Evolutionary conservation across 2,113 vertebrate genomes (phyloP), one percentile per base, ranked within the genome.

Genomic region (Trichomycterus rosablanca): DNA sequence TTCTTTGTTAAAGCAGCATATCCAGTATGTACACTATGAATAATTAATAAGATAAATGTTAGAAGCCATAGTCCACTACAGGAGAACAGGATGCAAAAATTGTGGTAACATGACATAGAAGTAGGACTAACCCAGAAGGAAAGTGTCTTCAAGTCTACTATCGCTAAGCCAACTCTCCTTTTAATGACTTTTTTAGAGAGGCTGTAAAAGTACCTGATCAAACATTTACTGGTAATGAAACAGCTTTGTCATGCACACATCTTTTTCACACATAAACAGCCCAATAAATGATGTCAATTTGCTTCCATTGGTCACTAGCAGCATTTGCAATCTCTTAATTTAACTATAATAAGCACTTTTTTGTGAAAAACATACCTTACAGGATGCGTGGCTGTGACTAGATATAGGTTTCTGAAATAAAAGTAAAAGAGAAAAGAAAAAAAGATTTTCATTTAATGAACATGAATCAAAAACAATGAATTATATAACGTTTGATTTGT

Each of bases 371-470:
- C 70, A n/a, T 86, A 89, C 86, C 84, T 89, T 88, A 74, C 86
- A 89, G 35, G 87, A 80, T 58, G 86, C 75, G 66, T 86, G 85
- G 80, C 83, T 84, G 63, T 87, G 83, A 63, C 86, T 85, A 72
- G 83, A 72, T 77, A 72, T 63, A 67, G 84, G 76, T 83, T 78
- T 89, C 85, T 89, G 84, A 62, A 59, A 61, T 69, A 32, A 58
- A 71, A 66, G 67, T 52, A 80, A 80, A 76, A 61, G 15, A 40
- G 5, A 40, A 30, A 30, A 30, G 3, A 30, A 4, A 4, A 30
- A 30, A 4, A 30, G 26, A 30, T 7, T 7, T 7, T 30, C 26
- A 30, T 30, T 30, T 7, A 30, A 7, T 4, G 3, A 4, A 7
- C 3, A 30, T 30, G 26, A 30, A 30, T 7, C 26, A 30, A 30